Base-by-base conservation (phyloP, 2,797 vertebrate genomes). In the Emydoidea blandingii region DNA sequence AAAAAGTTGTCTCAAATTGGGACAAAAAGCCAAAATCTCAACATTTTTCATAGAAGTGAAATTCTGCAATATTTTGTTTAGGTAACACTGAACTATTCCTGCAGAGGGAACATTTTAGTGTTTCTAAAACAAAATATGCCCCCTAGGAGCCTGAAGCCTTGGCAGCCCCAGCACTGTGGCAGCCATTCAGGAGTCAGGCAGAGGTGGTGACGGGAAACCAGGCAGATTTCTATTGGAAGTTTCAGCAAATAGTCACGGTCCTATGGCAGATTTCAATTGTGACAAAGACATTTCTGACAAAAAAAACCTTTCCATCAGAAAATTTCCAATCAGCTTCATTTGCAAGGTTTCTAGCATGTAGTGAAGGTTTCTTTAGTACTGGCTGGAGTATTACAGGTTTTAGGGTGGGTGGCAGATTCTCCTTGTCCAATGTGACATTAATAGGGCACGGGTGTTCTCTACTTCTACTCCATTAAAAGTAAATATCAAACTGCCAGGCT, bases 201-300 rank as follows among this genome's bases (percentile, higher is more conserved):
- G 79, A 91, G 91, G 93, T 80, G 0, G 0, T 87, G 87, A 41
- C 14, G 92, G 86, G 79, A 56, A 56, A 68, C 68, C 34, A 21
- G 49, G 23, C 89, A 59, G 31, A 14, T 76, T 89, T 37, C n/a
- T 86, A 65, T 9, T 74, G 47, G 82, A 25, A 4, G 5, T n/a
- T 81, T 89, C 79, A 29, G 93, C 59, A 5, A 85, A 94, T 27
- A 90, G 93, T 92, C 49, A 89, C 29, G 85, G 82, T 47, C 85
- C 82, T 85, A 56, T 74, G 74, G 84, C 86, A 93, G 18, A 37
- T 76, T 94, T 54, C 79, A 85, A 95, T 68, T 31, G 31, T 62
- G 59, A 27, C n/a, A 88, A 25, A 85, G n/a, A 25, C 25, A 10
- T 79, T 95, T 91, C n/a, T 23, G n/a, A 19, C 31, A 8, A 16